Conservation (phyloP, 2,113 vertebrate genomes). For the Zosterops japonicus region DNA sequence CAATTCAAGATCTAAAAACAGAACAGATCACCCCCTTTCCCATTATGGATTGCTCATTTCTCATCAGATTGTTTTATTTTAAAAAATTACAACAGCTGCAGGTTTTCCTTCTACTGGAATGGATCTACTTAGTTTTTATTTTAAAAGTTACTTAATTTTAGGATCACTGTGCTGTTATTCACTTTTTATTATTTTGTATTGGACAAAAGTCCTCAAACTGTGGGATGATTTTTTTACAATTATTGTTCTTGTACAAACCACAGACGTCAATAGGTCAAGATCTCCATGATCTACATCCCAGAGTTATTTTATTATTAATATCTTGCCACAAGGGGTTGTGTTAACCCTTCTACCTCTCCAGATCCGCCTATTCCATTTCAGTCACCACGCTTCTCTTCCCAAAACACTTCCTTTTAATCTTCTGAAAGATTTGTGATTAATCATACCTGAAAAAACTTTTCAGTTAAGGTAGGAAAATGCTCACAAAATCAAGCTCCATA, state of each 20-base stretch:
- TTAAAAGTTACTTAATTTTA: not conserved
- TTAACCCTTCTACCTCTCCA: not conserved
- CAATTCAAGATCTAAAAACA: not conserved
- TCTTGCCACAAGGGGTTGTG: not conserved
- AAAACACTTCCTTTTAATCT: not conserved
- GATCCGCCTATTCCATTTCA: not conserved
- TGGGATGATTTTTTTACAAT: not conserved
- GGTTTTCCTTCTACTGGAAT: not conserved
- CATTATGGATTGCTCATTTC: not conserved
- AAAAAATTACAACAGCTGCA: not conserved
- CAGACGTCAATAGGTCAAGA: not conserved
- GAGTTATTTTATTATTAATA: not conserved
- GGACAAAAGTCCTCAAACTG: not conserved
- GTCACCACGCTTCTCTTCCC: not conserved
- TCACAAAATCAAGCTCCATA: not conserved
- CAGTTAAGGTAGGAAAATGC: not conserved
- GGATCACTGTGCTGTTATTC: not conserved
- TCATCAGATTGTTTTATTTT: not conserved
- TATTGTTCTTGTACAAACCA: not conserved
- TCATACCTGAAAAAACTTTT: not conserved
- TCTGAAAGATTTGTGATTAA: not conserved
- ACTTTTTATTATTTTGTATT: not conserved
- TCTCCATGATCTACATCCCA: not conserved
- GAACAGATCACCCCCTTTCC: not conserved
- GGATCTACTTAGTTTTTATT: not conserved